Percentiles rank a stretch among this genome's conserved stretches.
Evolutionary conservation across 2,113 vertebrate species (phyloP).

Genomic region (Epinephelus fuscoguttatus): DNA sequence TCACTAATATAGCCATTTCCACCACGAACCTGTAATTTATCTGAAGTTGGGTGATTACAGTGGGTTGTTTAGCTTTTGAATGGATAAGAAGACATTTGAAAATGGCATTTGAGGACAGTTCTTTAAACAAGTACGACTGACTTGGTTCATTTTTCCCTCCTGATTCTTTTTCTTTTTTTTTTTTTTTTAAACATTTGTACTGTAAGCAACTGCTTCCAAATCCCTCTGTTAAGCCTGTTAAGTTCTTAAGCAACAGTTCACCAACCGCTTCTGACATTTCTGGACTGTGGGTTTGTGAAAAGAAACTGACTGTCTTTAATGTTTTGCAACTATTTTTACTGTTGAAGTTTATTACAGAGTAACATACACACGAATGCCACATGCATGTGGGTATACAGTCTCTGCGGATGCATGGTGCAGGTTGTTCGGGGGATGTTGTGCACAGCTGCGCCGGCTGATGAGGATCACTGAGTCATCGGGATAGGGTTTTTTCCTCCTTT

Average conservation of each 20-base stretch:
- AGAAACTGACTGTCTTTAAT: conserved; percentile 37
- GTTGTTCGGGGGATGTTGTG: conserved; percentile 18
- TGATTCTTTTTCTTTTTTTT: conserved; percentile 11
- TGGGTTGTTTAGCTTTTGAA: conserved; percentile 14
- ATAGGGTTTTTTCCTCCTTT: conserved; percentile 14
- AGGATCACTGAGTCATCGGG: conserved; percentile 40
- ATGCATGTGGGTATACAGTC: conserved; percentile 3
- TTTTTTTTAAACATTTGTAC: conserved; percentile 1
- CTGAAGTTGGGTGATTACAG: neutral
- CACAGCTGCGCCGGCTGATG: conserved; percentile 36
- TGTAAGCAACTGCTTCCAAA: conserved; percentile 38
- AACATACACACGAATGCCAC: conserved; percentile 25
- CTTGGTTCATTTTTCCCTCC: conserved; percentile 14
- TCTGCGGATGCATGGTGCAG: conserved; percentile 8
- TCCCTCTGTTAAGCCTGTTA: conserved; percentile 43
- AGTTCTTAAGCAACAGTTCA: conserved; percentile 50
- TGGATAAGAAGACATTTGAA: conserved; percentile 6
- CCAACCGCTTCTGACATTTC: conserved; percentile 49
- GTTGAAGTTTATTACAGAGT: conserved; percentile 18
- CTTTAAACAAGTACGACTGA: conserved; percentile 19
- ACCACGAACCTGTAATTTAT: conserved; percentile 7
- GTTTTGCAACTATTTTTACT: conserved; percentile 30
- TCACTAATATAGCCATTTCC: conserved; percentile 10
- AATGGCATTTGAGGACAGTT: conserved; percentile 20
- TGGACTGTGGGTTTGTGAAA: conserved; percentile 39